A percentile compares a stretch with the other conserved stretches of the same genome.
phyloP scores from a whole-genome alignment of 2,797 vertebrate genomes.

The Parambassis ranga region DNA sequence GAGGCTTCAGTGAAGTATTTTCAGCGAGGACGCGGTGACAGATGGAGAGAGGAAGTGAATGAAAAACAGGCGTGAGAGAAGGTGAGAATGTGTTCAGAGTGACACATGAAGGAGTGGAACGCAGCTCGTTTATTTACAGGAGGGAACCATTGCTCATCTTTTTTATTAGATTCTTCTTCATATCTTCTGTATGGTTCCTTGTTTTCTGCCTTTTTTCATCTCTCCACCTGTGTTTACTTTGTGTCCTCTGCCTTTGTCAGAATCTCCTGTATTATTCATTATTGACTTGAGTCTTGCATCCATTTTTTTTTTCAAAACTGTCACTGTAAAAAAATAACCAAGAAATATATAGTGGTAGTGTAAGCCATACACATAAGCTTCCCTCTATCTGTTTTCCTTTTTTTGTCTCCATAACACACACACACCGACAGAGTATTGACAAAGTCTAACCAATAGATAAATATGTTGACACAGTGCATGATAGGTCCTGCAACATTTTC shows the following conservation, averaged over 20 bases:
- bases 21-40: not conserved
- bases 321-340: constrained; percentile 1
- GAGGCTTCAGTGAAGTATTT: constrained; percentile 15
- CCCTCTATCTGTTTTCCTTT: not conserved
- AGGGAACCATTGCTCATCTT: not conserved
- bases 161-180: not conserved
- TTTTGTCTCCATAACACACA: not conserved
- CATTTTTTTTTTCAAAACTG: constrained; percentile 8
- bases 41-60: constrained; percentile 8
- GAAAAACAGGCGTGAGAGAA: constrained; percentile 15
- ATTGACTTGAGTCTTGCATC: not conserved
- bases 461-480: too few relatives aligned
- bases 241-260: not conserved
- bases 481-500: too few relatives aligned
- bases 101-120: constrained; percentile 12
- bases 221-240: not conserved
- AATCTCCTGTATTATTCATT: constrained; percentile 25
- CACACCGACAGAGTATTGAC: too few relatives aligned
- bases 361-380: too few relatives aligned
- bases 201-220: not conserved
- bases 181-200: not conserved
- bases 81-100: not conserved
- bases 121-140: constrained; percentile 2
- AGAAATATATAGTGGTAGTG: too few relatives aligned
- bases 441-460: too few relatives aligned